Evolutionary conservation across 1,140 invertebrate genomes (phyloP), one percentile per base, ranked within the genome.

Genomic region (Cotesia vestalis): DNA sequence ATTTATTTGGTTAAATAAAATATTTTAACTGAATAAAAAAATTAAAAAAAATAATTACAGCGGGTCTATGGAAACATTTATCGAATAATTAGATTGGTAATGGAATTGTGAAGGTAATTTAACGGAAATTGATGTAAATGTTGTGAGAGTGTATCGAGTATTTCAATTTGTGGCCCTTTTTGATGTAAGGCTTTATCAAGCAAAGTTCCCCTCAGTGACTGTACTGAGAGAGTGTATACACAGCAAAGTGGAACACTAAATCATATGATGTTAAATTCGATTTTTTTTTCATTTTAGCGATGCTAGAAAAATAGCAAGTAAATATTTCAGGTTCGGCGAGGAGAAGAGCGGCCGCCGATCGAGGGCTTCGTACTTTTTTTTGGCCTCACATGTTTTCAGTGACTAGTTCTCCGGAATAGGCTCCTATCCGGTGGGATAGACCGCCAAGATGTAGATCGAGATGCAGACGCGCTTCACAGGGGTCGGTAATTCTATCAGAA

Each of bases 401-500:
- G 62, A 46, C 62, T 46, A 46, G 57, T 68, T 57, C 57, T 57
- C 36, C 66, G 55, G 46, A 4, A n/a, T 35, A 34, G 67, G 59
- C 53, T 57, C 36, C 34, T 17, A 46, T 69, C 40, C 20, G 3
- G 11, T n/a, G 34, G 38, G 2, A 27, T 27, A 27, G 27, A 27
- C 27, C 2, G 27, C 27, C 57, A 60, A 27, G 17, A 9, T 8
- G 52, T 60, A 38, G 55, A 57, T 17, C 4, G 20, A 46, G 55
- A 66, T 69, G 53, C 27, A 27, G 14, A 20, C 4, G 0, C 67
- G 76, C 75, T 80, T 75, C 78, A 80, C 79, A 80, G 40, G 40
- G 40, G 80, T 79, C 78, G 80, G 80, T 84, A 84, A 84, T 84
- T 83, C 82, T 82, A 84, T 84, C 82, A 83, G 81, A 80, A 84